Conservation (phyloP, 1,140 invertebrate genomes). For the Drosophila orosa region DNA sequence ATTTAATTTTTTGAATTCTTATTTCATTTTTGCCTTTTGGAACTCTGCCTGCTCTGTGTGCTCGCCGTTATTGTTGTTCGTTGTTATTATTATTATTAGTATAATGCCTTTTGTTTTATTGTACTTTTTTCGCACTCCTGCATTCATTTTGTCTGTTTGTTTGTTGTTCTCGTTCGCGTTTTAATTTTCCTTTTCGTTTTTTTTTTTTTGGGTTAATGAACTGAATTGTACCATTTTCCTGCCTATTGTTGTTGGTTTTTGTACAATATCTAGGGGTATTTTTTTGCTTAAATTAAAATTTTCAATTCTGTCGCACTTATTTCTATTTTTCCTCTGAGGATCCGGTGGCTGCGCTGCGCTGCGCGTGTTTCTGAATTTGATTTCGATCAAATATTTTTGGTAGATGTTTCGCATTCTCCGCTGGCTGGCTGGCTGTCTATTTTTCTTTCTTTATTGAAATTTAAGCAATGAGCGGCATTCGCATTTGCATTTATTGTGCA, state of each 20-base stretch:
- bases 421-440: conserved; percentile 8
- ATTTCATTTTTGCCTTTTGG: conserved; percentile 41
- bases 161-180: conserved; percentile 25
- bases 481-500: conserved; percentile 75
- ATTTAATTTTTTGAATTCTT: conserved; percentile 42
- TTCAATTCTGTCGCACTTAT: conserved; percentile 15
- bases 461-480: conserved; percentile 66
- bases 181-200: conserved; percentile 35
- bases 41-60: conserved; percentile 33
- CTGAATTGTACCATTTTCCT: conserved; percentile 34
- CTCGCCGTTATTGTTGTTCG: conserved; percentile 23
- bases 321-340: neutral
- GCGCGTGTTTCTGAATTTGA: conserved; percentile 25
- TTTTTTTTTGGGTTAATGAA: conserved; percentile 57
- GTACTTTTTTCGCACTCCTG: conserved; percentile 11
- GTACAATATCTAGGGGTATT: conserved; percentile 39
- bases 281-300: conserved; percentile 40
- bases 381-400: conserved; percentile 46
- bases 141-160: conserved; percentile 30
- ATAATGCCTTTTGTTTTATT: conserved; percentile 64
- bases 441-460: conserved; percentile 55
- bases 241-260: conserved; percentile 16
- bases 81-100: conserved; percentile 58
- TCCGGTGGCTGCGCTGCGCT: neutral
- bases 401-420: conserved; percentile 31